Evolutionary conservation across 2,797 vertebrate species (phyloP), one percentile per base, ranked within the genome.

Genomic region (Antennarius maculatus): DNA sequence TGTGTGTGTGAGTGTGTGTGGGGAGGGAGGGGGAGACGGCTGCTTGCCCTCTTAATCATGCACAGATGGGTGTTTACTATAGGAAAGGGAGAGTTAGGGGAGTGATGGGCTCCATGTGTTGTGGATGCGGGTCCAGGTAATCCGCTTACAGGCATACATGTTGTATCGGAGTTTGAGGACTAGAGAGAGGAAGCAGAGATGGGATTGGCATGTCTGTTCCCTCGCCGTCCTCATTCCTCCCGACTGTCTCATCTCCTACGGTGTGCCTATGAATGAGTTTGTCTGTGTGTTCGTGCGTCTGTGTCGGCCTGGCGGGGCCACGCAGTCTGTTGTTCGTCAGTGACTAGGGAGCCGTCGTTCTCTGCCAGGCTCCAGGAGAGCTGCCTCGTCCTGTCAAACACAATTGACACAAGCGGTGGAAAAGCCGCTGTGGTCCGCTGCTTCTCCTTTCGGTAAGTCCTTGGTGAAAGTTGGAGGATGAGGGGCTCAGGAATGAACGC

Each of bases 51-150:
- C 63, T 71, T 91, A 90, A 91, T 90, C 51, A 54, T 83, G 66
- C 70, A 88, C 91, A 92, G 90, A 91, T 91, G 90, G 82, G 74
- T 87, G 84, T 91, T 92, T 91, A 87, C 86, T 85, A 72, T 86
- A 75, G 80, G 81, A 86, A 86, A 89, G 87, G 69, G 83, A 91
- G 90, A 89, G 79, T 81, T 82, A 67, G 81, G 77, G 79, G 88
- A 83, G 79, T 79, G 90, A 90, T 92, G 81, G 72, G 66, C 74
- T 88, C 86, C 84, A 91, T 90, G 89, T 91, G 89, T 83, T 80
- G 71, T 51, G 56, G 61, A 77, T 48, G 74, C 74, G 68, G 58
- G 61, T 7, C 56, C 80, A 66, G 62, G 64, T 55, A 18, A 29
- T 75, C 47, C 11, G 5, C 76, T 77, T 80, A 69, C 65, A 66